Evolutionary conservation across 2,113 vertebrate genomes (phyloP).

Genomic region (Ochotona princeps): DNA sequence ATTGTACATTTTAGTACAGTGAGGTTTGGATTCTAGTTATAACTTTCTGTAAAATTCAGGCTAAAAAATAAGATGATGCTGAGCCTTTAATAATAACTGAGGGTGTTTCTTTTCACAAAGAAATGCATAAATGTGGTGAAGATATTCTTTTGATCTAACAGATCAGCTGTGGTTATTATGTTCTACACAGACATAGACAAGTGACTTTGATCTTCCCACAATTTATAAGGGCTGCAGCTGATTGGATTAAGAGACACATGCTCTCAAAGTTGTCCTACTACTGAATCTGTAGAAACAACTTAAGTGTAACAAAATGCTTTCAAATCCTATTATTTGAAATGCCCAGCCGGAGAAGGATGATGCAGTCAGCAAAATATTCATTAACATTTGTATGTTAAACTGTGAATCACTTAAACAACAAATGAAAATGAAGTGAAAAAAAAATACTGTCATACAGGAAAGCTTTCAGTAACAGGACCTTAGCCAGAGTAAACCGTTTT

Average conservation of each 20-base stretch:
- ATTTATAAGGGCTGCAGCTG: constrained; percentile 67
- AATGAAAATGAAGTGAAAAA: background rate
- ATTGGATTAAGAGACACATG: constrained; percentile 77
- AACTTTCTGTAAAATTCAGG: background rate
- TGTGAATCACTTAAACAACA: background rate
- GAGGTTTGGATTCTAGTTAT: background rate
- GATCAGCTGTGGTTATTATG: constrained; percentile 68
- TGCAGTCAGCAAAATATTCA: background rate
- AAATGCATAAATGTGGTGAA: constrained; percentile 55
- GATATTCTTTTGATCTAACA: constrained; percentile 74
- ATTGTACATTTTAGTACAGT: background rate
- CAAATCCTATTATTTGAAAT: constrained; percentile 48
- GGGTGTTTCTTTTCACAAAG: constrained; percentile 44
- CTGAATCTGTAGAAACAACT: constrained; percentile 32
- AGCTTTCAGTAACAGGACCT: background rate
- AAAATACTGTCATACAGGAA: background rate
- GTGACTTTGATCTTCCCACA: constrained; percentile 72
- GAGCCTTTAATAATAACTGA: constrained; percentile 32
- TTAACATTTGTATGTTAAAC: background rate
- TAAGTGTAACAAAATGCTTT: constrained; percentile 45
- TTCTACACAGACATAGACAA: constrained; percentile 41
- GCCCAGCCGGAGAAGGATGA: background rate
- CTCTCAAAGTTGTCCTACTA: constrained; percentile 14
- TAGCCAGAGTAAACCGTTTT: background rate
- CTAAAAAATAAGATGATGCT: constrained; percentile 1